Evolutionary conservation across 2,888 invertebrate genomes (phyloP).

Genomic region (Drosophila bunnanda): DNA sequence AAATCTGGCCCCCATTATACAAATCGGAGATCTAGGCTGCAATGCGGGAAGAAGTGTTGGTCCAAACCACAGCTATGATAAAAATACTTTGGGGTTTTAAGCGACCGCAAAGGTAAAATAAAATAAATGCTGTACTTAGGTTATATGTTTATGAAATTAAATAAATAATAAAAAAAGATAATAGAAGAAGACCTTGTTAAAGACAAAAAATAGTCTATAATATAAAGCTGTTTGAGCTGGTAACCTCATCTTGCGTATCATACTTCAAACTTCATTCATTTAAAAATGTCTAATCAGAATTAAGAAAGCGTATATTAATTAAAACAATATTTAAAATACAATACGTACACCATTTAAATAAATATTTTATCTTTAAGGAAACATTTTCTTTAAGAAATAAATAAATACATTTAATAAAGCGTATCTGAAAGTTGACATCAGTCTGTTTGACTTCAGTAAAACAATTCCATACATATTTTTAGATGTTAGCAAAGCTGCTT

Average conservation of each 20-base stretch:
- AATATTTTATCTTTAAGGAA: background rate
- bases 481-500: background rate
- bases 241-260: background rate
- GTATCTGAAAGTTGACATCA: background rate
- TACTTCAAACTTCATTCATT: background rate
- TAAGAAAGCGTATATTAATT: background rate
- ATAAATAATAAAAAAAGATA: background rate
- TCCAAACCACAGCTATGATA: background rate
- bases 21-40: background rate
- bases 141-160: background rate
- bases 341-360: background rate
- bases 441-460: background rate
- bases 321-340: background rate
- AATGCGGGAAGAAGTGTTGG: background rate
- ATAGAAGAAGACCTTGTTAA: accelerated
- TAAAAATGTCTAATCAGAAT: background rate
- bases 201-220: background rate
- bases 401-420: too few relatives aligned
- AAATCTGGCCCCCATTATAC: conserved; percentile 5
- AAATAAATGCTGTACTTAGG: background rate
- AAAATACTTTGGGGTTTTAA: background rate
- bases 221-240: background rate
- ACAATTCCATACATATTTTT: background rate
- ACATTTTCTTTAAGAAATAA: background rate
- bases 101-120: too few relatives aligned